Base-by-base conservation (phyloP, 2,797 vertebrate genomes). In the Peromyscus eremicus region DNA sequence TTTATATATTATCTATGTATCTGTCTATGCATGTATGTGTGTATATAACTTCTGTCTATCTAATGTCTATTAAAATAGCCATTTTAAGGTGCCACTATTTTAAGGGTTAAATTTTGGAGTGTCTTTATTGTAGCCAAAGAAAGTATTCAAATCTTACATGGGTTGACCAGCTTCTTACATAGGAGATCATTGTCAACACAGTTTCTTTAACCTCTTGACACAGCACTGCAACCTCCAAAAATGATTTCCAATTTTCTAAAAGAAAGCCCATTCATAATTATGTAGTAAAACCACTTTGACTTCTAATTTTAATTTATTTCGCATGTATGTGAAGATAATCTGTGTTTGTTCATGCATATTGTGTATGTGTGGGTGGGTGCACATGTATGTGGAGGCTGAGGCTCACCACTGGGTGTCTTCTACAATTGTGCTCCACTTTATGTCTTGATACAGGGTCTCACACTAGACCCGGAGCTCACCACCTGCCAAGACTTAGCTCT, bases 181-280 rank as follows among this genome's bases (percentile, higher is more conserved):
- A 86, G 32, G 43, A 92, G 79, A 71, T 88, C 0, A 5, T 79
- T 96, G 57, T 82, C 83, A 85, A 76, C 88, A 23, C 14, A 88
- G n/a, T 64, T 43, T 25, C 27, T 91, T 96, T 55, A 76, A 79
- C 71, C 85, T 34, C 5, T 88, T 43, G 88, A 0, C 52, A 52
- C 71, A 76, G 23, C 81, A 16, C 46, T 92, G 80, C n/a, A 81
- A 92, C 23, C 71, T 87, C 40, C 89, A 94, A 87, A 82, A 89
- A 81, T 46, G 1, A 93, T 82, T 94, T 95, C 64, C 34, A 94
- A 25, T 90, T 89, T 96, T 95, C 81, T 94, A 71, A 81, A 89
- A 81, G 19, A 84, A 16, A 70, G 79, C 87, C 49, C 76, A 86
- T 93, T 95, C 34, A 83, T 49, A 91, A 94, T 90, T 96, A 93